Conservation (phyloP, 2,797 vertebrate species). For the Stomatorhinus walkeri region DNA sequence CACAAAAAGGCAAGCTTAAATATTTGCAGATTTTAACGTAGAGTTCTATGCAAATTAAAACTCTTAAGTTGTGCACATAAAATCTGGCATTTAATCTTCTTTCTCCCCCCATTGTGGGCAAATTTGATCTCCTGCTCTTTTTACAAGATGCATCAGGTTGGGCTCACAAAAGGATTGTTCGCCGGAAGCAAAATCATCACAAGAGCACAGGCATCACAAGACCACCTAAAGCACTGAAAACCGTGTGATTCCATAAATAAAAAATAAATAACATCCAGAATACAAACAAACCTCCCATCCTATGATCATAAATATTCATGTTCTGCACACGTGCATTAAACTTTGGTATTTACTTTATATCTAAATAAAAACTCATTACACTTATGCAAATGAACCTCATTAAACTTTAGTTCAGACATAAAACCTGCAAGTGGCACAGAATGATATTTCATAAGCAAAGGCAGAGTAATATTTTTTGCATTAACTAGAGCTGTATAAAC, state of each 20-base stretch:
- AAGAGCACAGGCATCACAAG: background rate
- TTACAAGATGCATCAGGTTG: background rate
- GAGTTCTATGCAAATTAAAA: background rate
- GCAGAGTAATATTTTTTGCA: background rate
- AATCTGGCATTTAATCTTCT: background rate
- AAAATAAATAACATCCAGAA: background rate
- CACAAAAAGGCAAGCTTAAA: background rate
- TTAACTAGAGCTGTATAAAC: background rate
- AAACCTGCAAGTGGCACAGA: background rate
- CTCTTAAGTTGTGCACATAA: background rate
- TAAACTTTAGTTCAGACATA: background rate
- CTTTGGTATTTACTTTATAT: slow-evolving; percentile 20
- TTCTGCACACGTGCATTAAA: slow-evolving; percentile 24
- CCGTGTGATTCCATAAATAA: background rate
- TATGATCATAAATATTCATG: background rate
- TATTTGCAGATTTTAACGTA: background rate
- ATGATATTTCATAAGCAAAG: background rate
- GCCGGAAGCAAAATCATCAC: background rate
- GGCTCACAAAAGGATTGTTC: background rate
- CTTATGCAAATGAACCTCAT: slow-evolving; percentile 13
- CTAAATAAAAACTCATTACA: slow-evolving; percentile 17
- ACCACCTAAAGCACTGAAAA: background rate
- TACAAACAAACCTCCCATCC: background rate
- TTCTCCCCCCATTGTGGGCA: background rate
- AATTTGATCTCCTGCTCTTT: background rate